Base-by-base conservation (phyloP, 2,113 vertebrate genomes). In the Gavialis gangeticus region DNA sequence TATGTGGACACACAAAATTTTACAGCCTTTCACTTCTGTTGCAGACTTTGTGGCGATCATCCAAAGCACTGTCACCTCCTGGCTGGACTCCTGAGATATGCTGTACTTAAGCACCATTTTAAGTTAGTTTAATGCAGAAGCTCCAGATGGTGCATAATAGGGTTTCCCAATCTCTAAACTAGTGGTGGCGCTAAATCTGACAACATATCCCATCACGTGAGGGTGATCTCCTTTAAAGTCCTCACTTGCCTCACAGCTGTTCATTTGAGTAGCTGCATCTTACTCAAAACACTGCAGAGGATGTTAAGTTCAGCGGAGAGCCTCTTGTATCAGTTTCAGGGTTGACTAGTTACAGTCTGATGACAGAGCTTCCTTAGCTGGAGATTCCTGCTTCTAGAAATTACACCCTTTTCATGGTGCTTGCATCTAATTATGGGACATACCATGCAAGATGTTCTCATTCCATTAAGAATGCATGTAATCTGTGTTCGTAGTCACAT, bases 111-210 rank as follows among this genome's bases (percentile, higher is more conserved):
- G 78, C 28, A 91, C 88, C 4, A 22, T 21, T 6, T 62, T 62
- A 25, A 62, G 60, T 22, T 14, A 34, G 0, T 12, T 4, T 22
- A 15, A 17, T 62, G 7, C 34, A 79, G 34, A 76, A 1, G 8
- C 6, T 62, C 22, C 30, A 64, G 3, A 5, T 25, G 2, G 24
- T 28, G 60, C 46, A 46, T 84, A 79, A 25, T 55, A 16, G 91
- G 67, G 28, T 37, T 86, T 69, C 55, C 6, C 25, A 84, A 24
- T 46, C 7, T 46, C 46, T 46, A 46, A 46, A 46, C 46, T 46
- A 46, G 46, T 46, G 46, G 46, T 46, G 46, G 46, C 7, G 8
- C 46, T 46, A 46, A 46, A 46, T 54, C 4, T 12, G 11, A 11
- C 7, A 69, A 27, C 24, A 59, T 14, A 28, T 79, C 46, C 63